phyloP scores from a whole-genome alignment of 2,113 vertebrate genomes.

The Callipepla californica region DNA sequence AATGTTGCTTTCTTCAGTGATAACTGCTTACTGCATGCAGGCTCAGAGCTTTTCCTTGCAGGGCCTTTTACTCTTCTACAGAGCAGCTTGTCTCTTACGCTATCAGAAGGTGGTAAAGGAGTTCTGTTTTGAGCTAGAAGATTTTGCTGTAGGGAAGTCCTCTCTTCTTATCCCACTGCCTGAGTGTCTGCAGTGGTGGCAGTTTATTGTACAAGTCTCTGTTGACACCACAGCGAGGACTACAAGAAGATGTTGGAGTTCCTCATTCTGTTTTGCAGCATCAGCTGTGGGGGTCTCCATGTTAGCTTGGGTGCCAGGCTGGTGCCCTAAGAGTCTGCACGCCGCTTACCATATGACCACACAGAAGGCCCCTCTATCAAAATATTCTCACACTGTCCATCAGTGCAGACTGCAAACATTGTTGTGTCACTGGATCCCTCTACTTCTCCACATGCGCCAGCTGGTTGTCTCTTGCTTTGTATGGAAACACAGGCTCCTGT shows the following conservation, averaged over 20 bases:
- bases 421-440: neutral
- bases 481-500: neutral
- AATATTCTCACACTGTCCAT: neutral
- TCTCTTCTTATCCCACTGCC: neutral
- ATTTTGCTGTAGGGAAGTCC: neutral
- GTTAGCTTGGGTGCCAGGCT: neutral
- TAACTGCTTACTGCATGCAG: accelerated
- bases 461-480: accelerated
- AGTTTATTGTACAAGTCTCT: neutral
- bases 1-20: neutral
- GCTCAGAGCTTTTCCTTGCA: neutral
- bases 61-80: neutral
- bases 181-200: neutral
- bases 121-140: neutral
- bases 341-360: accelerated
- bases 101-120: neutral
- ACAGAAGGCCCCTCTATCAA: neutral
- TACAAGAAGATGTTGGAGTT: accelerated
- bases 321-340: neutral
- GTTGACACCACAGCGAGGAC: neutral
- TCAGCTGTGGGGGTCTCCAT: neutral
- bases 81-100: neutral
- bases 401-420: neutral
- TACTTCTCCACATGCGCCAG: neutral
- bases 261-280: neutral